Evolutionary conservation across 1,140 invertebrate species (phyloP), one percentile per base, ranked within the genome.

Genomic region (Manduca sexta): DNA sequence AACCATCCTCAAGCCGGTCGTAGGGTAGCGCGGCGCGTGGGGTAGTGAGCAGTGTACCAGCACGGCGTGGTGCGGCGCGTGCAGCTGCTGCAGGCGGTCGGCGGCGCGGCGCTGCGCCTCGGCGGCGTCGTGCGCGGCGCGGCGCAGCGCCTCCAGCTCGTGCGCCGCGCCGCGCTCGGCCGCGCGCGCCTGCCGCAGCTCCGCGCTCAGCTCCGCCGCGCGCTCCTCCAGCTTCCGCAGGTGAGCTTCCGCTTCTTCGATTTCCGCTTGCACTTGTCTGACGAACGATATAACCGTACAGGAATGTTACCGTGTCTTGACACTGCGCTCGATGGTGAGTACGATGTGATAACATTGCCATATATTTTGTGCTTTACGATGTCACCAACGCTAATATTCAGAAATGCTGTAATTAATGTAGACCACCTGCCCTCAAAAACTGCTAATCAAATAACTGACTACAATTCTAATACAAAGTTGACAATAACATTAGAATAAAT

Each of bases 251-350:
- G 55, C 56, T 46, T 67, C 69, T 33, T 68, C 45, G 11, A 86
- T 76, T 50, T 87, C 84, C 1, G 51, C 54, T 37, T 70, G 16
- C 49, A 78, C 39, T 61, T 78, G 71, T 17, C 74, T 77, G 47
- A 14, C 13, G 0, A 45, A 43, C 30, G 45, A 5, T 2, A 26
- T 8, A 26, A 3, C 8, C 21, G 21, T 5, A 26, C 4, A 5
- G 8, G 21, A 5, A 26, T 26, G 7, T n/a, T 7, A 21, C 3
- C 3, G 21, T 21, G 7, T 21, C 21, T 21, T 7, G 7, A 21
- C 3, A 21, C 21, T 21, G 21, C 21, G 2, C 2, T 7, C 21
- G 21, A 21, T 3, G 7, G 7, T 7, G 21, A 21, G 7, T 21
- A 3, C 21, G 21, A 3, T 21, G 2, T 21, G n/a, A n/a, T n/a